Evolutionary conservation across 2,888 invertebrate genomes (phyloP).

Genomic region (Microdon myrmicae): DNA sequence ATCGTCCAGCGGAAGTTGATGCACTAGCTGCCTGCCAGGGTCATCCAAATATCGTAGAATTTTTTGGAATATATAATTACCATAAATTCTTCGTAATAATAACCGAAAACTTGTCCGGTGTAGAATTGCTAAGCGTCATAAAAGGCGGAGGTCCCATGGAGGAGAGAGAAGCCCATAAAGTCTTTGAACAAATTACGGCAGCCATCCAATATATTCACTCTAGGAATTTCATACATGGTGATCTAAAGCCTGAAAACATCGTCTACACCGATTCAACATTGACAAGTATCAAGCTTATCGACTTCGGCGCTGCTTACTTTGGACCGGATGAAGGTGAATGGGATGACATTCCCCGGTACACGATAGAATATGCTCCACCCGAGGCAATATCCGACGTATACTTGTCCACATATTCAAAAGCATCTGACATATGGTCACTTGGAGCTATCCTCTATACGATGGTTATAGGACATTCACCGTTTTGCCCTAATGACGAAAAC

Average conservation of each 20-base stretch:
- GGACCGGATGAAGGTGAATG: constrained; percentile 52
- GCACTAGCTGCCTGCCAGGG: constrained; percentile 85
- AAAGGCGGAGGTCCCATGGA: constrained; percentile 73
- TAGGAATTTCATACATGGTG: constrained; percentile 87
- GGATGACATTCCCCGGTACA: constrained; percentile 83
- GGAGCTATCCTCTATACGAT: constrained; percentile 84
- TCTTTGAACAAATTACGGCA: constrained; percentile 83
- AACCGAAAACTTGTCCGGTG: constrained; percentile 86
- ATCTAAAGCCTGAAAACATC: constrained; percentile 88
- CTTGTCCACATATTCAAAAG: constrained; percentile 77
- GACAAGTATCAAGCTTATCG: constrained; percentile 81
- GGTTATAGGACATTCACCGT: constrained; percentile 88
- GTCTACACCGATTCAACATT: constrained; percentile 68
- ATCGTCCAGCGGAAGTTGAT: constrained; percentile 73
- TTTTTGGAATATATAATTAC: constrained; percentile 83
- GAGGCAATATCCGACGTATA: constrained; percentile 76
- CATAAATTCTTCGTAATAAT: constrained; percentile 89
- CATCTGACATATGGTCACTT: constrained; percentile 95
- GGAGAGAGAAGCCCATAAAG: constrained; percentile 79
- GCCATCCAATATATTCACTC: constrained; percentile 88
- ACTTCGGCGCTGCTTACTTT: constrained; percentile 88
- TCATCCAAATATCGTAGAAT: constrained; percentile 88
- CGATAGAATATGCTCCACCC: constrained; percentile 88
- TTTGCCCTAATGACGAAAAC: constrained; percentile 64
- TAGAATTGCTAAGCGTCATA: constrained; percentile 79